These are phyloP conservation scores for Xiphias gladius DNA, from an alignment of 2,113 vertebrate genomes.

Conservation along the genomic window DNA sequence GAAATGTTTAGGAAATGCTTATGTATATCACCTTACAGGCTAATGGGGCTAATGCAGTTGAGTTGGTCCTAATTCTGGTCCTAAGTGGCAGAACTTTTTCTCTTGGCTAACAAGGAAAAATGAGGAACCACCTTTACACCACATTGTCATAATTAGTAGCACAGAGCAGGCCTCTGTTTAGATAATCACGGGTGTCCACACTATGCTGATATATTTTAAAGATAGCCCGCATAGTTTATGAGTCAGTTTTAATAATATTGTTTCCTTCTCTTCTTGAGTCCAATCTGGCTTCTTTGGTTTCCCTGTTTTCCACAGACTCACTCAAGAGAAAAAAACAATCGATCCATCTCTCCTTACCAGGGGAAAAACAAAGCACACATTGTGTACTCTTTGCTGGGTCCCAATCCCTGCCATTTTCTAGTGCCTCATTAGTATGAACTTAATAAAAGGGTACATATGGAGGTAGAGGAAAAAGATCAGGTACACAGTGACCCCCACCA, in stretches of 20 bases:
- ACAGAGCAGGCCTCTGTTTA: neutral
- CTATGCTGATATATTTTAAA: neutral
- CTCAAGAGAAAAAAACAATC: neutral
- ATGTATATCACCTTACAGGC: neutral
- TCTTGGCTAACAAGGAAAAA: neutral
- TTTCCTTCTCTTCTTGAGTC: neutral
- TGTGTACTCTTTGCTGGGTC: slow-evolving; percentile 17
- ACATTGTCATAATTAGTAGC: neutral
- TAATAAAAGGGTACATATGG: no score
- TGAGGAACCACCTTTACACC: neutral
- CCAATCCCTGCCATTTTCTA: neutral
- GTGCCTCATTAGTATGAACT: no score
- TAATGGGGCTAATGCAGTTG: neutral
- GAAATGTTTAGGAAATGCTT: neutral
- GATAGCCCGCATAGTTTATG: neutral
- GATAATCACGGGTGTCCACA: neutral
- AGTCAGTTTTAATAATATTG: neutral
- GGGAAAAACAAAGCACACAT: neutral
- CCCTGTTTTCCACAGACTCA: neutral
- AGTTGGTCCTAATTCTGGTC: neutral
- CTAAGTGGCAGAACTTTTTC: neutral
- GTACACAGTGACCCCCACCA: neutral
- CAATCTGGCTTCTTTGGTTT: neutral
- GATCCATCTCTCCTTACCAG: neutral
- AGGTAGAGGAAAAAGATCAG: neutral